Evolutionary conservation across 2,797 vertebrate genomes (phyloP), one percentile per base, ranked within the genome.

Genomic region (Tangara arthus): DNA sequence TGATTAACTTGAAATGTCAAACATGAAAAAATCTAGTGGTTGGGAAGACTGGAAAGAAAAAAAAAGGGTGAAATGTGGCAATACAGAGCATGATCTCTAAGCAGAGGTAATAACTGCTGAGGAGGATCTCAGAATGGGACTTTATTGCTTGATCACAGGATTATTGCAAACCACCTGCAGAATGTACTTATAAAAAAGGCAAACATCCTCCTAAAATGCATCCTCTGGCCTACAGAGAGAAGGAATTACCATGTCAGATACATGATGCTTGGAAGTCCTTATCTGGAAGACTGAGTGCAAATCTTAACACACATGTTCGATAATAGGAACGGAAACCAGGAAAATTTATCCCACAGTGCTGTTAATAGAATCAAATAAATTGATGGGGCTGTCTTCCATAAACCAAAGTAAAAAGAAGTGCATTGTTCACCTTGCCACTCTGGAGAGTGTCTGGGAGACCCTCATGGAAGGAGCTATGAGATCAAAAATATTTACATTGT

Each of bases 381-480:
- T 63, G 32, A 63, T 77, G 63, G 46, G 16, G 21, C 44, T 64
- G 15, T 92, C 71, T 82, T 66, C 61, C 49, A 23, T 30, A 37
- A 89, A 93, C 63, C 27, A 41, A 47, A 82, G 37, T 47, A n/a
- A 71, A 81, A 87, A 86, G 16, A 66, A 41, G 10, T 47, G 22
- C 37, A 37, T 42, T 82, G 23, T 76, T 79, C 47, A 72, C 63
- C 37, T 86, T 78, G 35, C 26, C 32, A 13, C 9, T 39, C 13
- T 30, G 50, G 26, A 83, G 28, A 60, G 4, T 30, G 14, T 60
- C 57, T 73, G 37, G 18, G 81, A 83, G 41, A 87, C 53, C 11
- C n/a, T 7, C 20, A 11, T 0, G 0, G 9, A 63, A 90, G 34
- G 39, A 82, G 23, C 35, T 72, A 2, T 14, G 23, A 41, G 6